Evolutionary conservation across 2,797 vertebrate species (phyloP).

Genomic region (Graptemys geographica): DNA sequence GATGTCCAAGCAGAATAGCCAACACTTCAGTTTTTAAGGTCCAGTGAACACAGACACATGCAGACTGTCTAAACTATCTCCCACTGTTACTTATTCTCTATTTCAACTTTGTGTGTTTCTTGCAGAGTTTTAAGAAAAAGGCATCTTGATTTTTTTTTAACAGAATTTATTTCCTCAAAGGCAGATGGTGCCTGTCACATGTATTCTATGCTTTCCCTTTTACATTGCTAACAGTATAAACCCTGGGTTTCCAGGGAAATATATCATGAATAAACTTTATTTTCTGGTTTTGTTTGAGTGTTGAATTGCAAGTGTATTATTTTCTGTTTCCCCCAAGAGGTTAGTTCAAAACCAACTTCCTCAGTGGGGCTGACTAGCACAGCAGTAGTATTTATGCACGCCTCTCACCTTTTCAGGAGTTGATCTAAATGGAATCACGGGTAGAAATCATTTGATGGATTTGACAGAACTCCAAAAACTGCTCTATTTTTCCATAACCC

Average conservation of each 20-base stretch:
- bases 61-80: not conserved
- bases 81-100: not conserved
- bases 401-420: not conserved
- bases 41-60: not conserved
- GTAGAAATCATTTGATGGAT: slow-evolving; percentile 5
- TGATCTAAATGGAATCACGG: slow-evolving; percentile 12
- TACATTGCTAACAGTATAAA: slow-evolving; percentile 18
- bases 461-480: not conserved
- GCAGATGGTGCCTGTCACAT: not conserved
- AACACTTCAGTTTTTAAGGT: not conserved
- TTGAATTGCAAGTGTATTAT: slow-evolving; percentile 17
- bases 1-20: not conserved
- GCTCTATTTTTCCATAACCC: not conserved
- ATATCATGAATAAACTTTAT: not conserved
- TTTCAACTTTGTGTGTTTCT: slow-evolving; percentile 28
- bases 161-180: slow-evolving; percentile 23
- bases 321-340: slow-evolving; percentile 8
- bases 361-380: not conserved
- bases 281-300: slow-evolving; percentile 37
- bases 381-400: rapidly evolving
- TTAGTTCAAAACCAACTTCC: slow-evolving; percentile 37
- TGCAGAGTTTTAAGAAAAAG: slow-evolving; percentile 36
- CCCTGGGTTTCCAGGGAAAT: slow-evolving; percentile 1
- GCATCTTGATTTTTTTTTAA: not conserved
- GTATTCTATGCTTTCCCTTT: not conserved